Base-by-base conservation (phyloP, 2,113 vertebrate genomes). In the Sarotherodon lohbergeri region DNA sequence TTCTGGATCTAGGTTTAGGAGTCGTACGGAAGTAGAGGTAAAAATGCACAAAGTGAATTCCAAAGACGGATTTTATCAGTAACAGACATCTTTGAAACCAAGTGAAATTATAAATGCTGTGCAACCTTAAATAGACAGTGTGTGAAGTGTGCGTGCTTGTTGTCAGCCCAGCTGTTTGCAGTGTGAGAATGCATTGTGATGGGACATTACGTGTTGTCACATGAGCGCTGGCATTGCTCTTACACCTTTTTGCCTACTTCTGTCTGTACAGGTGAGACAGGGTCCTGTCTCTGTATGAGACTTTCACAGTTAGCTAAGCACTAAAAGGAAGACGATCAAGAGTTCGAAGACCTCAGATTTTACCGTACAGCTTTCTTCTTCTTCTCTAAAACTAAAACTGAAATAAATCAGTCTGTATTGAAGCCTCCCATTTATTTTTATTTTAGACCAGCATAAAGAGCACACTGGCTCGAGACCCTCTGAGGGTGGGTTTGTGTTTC, bases 181-280 rank as follows among this genome's bases (percentile, higher is more conserved):
- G 36, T 43, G n/a, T 1, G 48, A 17, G 48, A 8, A 50, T 50
- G 48, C 41, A 6, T 43, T 12, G 12, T 43, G 34, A 0, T 2
- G 39, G 19, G 61, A 66, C 39, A n/a, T 66, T 66, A 22, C 61
- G 39, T 39, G 63, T 68, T 0, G 39, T 68, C 66, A 71, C 66
- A 71, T 41, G 39, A 71, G 66, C 66, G n/a, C 12, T 27, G 39
- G 12, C 66, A 16, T 43, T 71, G 12, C 36, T 41, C 19, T 68
- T 14, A n/a, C 36, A 68, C 63, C 36, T 9, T 22, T 41, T 41
- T 41, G 9, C 39, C 39, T 39, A 10, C 2, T 46, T 24, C 5
- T 71, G n/a, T 71, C 7, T 27, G n/a, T 24, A 24, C 66, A 71
- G 66, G 66, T 16, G 66, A 71, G 66, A 71, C 63, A 13, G 61